Evolutionary conservation across 2,113 vertebrate species (phyloP), one percentile per base, ranked within the genome.

Genomic region (Psophia crepitans): DNA sequence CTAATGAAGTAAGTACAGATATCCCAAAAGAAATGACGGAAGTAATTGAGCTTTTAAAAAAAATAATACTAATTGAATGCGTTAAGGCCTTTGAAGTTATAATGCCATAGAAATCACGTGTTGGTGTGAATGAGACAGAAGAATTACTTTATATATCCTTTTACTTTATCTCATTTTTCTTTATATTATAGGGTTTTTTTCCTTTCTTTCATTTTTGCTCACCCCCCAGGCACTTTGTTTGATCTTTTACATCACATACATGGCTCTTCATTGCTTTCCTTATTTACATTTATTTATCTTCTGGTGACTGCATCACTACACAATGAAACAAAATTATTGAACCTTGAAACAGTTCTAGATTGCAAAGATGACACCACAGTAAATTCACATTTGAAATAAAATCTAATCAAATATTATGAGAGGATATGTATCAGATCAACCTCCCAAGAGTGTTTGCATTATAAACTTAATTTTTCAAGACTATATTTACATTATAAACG

Each of bases 311-410:
- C 51, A 88, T 82, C 94, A 46, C 88, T 95, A 90, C 76, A 94
- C 71, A 95, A 95, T 97, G 93, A 97, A 94, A 96, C 86, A 96
- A 97, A 97, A 96, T 92, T 96, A 96, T 82, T 97, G 95, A 96
- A 97, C 95, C 97, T 96, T 97, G 97, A 98, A 97, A 97, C 91
- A 93, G 91, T 93, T 97, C 93, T 96, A 97, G 96, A 96, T 97
- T 97, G 73, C 88, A 85, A 96, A 96, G 79, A 97, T 96, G 97
- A 96, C 95, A 97, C 71, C 63, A 70, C 44, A 78, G 95, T 93
- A 97, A 97, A 97, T 96, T 96, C 94, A 95, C 68, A 92, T 96
- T 96, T 97, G 95, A 97, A 97, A 94, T 89, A 97, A 95, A 97
- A 93, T 61, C 89, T 94, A 97, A 97, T 96, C 95, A 97, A 97